Base-by-base conservation (phyloP, 2,888 invertebrate species). In the Apodemia zela region DNA sequence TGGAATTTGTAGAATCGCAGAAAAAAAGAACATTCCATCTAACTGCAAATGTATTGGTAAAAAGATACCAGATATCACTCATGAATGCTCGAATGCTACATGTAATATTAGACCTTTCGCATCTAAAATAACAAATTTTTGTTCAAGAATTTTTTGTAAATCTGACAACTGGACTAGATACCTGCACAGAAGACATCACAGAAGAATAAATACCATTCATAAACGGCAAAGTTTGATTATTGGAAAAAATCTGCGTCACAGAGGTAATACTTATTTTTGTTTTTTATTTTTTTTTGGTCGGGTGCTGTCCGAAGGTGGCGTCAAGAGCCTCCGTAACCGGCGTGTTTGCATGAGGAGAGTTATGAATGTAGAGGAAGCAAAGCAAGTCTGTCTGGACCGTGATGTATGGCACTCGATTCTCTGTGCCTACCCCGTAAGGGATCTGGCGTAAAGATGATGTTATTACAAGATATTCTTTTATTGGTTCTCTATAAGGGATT, bases 21-120 rank as follows among this genome's bases (percentile, higher is more conserved):
- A 63, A 3, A 66, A 61, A 64, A 65, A 64, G 45, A 61, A 61
- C 5, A 15, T 60, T n/a, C 25, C 64, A 59, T 57, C 66, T 65
- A 63, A 64, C 11, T 72, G 72, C 38, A 72, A 61, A 65, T 72
- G 72, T 67, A 63, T 70, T 35, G 62, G 63, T 57, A 73, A 68
- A 47, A 71, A 71, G 64, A 62, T 67, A 15, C 49, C 54, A 57
- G 65, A 70, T 15, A 49, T 57, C 15, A 38, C 63, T 54, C 64
- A 59, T 10, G 70, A 70, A 62, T 73, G 71, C 21, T 59, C 65
- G 13, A 63, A 67, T 25, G 54, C 62, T 45, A 68, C 71, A 0
- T 72, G 71, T 60, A 61, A 61, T n/a, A 18, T n/a, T 18, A 13
- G 21, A 25, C 11, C 25, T 11, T 54, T 25, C 15, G 5, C 21